Evolutionary conservation across 2,888 invertebrate species (phyloP).

Genomic region (Saturnia pavonia): DNA sequence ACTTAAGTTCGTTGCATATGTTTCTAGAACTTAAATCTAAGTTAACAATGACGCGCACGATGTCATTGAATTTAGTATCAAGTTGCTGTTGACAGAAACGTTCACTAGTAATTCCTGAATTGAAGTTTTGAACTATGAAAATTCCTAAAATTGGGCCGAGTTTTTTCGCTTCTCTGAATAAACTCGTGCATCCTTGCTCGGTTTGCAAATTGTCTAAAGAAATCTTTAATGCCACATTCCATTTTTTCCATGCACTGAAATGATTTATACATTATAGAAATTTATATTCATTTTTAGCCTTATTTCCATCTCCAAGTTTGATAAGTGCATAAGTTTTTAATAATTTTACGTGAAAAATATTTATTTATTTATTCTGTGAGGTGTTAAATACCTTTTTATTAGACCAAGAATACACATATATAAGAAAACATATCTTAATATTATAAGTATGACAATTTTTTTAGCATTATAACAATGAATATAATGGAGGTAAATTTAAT

Average conservation of each 20-base stretch:
- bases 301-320: not conserved
- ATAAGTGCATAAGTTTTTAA: not conserved
- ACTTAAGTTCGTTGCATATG: constrained; percentile 50
- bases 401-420: too few species aligned
- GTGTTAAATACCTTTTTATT: too few species aligned
- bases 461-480: too few species aligned
- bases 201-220: constrained; percentile 47
- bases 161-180: constrained; percentile 46
- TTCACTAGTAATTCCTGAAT: constrained; percentile 27
- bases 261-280: not conserved
- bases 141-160: constrained; percentile 53
- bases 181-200: constrained; percentile 42
- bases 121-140: constrained; percentile 43
- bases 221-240: constrained; percentile 44
- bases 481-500: too few species aligned
- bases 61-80: constrained; percentile 42
- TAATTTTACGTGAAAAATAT: not conserved
- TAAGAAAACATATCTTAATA: too few species aligned
- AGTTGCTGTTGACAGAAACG: constrained; percentile 36
- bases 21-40: constrained; percentile 50
- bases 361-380: too few species aligned
- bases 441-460: too few species aligned
- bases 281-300: not conserved
- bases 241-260: constrained; percentile 44
- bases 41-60: constrained; percentile 44